Base-by-base conservation (phyloP, 1,140 invertebrate genomes). In the Nephila pilipes region DNA sequence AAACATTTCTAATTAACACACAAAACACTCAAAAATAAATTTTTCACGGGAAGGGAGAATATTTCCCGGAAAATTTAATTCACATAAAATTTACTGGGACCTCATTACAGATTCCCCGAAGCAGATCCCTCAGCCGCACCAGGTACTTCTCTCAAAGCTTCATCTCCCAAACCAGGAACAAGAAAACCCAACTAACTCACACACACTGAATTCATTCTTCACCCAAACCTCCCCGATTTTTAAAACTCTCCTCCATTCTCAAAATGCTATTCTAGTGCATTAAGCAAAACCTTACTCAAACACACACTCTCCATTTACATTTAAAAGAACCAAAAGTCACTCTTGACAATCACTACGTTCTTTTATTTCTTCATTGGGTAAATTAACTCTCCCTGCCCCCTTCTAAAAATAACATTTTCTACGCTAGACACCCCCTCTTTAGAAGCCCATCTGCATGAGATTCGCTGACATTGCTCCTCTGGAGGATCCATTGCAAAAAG, bases 321-420 rank as follows among this genome's bases (percentile, higher is more conserved):
- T 20, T 16, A 29, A 25, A 75, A 75, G 69, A 65, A 65, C 69
- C 36, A 75, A 75, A 75, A 75, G 69, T 75, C 69, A 75, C 69
- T 75, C 69, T 32, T 32, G 36, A 29, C 6, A 25, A n/a, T 65
- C 63, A 25, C 29, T 75, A 14, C 29, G 12, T 75, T 75, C 69
- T 75, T 75, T 75, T 75, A 75, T 75, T 75, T 18, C 69, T 18
- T 18, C 69, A 75, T 75, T 36, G 16, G 29, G 18, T 29, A 75
- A 75, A 75, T 65, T 65, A 65, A 65, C n/a, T 65, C 63, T 65
- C 63, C n/a, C 46, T 25, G 25, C 63, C 29, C 69, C 25, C 46
- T 6, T 46, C 46, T 46, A 75, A 75, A 75, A 75, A 75, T 75
- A 75, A 75, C 69, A 46, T 46, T 46, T 46, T 46, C 46, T 46